Evolutionary conservation across 2,113 vertebrate species (phyloP), one percentile per base, ranked within the genome.

Genomic region (Sakesphorus luctuosus): DNA sequence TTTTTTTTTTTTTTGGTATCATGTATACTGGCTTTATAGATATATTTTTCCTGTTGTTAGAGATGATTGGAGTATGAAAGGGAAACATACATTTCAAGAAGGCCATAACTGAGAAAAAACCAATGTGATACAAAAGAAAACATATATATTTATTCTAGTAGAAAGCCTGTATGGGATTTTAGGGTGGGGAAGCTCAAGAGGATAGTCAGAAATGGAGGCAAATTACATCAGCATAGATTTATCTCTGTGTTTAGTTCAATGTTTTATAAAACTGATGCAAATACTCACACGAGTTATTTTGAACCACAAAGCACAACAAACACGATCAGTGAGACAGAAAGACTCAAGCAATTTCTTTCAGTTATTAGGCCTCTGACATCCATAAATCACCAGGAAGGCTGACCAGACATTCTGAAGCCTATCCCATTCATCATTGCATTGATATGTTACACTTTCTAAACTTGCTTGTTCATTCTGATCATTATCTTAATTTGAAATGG

Each of bases 331-430:
- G 3, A 69, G 50, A 35, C 3, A 66, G 55, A 96, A 89, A 79
- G 49, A 67, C 18, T 73, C 67, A 50, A 79, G 11, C 36, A 20
- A 43, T 66, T 84, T 69, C 62, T 87, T 82, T 44, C 25, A 15
- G 50, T 79, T 89, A 89, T 92, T 90, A 90, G 80, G 79, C 18
- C 56, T 83, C 83, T 86, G 90, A 67, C 85, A 71, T 80, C 84
- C 82, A 96, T 94, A 95, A 94, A 95, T 97, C 91, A 88, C 38
- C 43, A 67, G 55, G 77, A 93, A 90, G 61, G 24, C 75, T 84
- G 87, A 88, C 59, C 85, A 95, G 72, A 77, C 90, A 91, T 77
- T 83, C 65, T 88, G 55, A 94, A 88, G 31, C 31, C 43, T 5
- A 1, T 91, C 46, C 75, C 83, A 86, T 95, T 91, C 40, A 86